Base-by-base conservation (phyloP, 2,888 invertebrate genomes). In the Perizoma affinitatum region DNA sequence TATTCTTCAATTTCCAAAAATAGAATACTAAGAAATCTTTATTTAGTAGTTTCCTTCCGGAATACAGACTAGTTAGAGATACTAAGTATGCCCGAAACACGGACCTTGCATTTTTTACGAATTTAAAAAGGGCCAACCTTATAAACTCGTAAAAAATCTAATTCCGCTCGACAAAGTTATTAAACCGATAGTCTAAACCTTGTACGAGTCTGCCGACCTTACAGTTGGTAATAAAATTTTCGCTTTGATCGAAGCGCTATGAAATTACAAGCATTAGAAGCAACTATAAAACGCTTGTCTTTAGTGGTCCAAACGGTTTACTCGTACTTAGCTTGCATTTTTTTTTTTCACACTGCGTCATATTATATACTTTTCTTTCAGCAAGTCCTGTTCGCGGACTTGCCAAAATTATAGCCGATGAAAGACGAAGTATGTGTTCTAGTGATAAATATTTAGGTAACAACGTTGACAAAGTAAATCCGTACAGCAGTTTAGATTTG, bases 191-290 rank as follows among this genome's bases (percentile, higher is more conserved):
- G 72, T 72, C 74, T 68, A 72, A 78, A 73, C 83, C 82, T 84
- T 83, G 83, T 78, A 73, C 68, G 66, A 73, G 82, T 75, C 60
- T 81, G 73, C 72, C 73, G 82, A 82, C 82, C 79, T 80, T 76
- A 76, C 52, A 53, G 64, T 44, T 10, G 1, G 8, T 66, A 73
- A 66, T 73, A 71, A 73, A 74, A 72, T 68, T 65, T 64, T 72
- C 69, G 69, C 72, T 76, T 76, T 74, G 73, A 75, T 63, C 66
- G 22, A 22, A 22, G 22, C 22, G 22, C 22, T 2, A 22, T 22
- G 22, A 38, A 38, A 38, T 3, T 38, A 38, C 7, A 38, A 38
- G 38, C 4, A 6, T 38, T 63, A 68, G 49, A 64, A 10, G 48
- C 11, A 2, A 56, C 44, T 43, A 48, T 10, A 33, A 45, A 42